phyloP scores from a whole-genome alignment of 2,797 vertebrate species.

The Lacerta bilineata region DNA sequence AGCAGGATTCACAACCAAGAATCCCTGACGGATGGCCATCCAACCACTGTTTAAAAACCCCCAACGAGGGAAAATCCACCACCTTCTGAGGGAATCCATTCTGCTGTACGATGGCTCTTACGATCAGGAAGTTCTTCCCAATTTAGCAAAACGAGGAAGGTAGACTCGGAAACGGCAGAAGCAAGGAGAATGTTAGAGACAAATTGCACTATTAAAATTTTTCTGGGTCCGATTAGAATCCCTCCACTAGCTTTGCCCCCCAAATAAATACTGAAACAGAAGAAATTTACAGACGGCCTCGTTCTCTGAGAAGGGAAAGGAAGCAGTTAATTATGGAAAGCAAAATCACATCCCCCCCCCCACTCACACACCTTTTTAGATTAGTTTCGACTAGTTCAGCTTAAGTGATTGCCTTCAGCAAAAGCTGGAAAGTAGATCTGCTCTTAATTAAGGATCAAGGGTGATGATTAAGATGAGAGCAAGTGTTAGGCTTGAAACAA shows the following conservation, averaged over 20 bases:
- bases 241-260: not conserved
- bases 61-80: too few relatives aligned
- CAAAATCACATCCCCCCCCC: not conserved
- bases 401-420: not conserved
- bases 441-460: not conserved
- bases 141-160: too few relatives aligned
- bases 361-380: not conserved
- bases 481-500: not conserved
- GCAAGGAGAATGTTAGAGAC: too few relatives aligned
- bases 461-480: not conserved
- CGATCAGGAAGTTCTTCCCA: not conserved
- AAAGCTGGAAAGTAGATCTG: not conserved
- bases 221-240: not conserved
- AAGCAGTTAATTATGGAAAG: not conserved
- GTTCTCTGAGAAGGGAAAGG: not conserved
- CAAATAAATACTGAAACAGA: not conserved
- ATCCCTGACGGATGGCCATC: too few relatives aligned
- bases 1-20: too few relatives aligned
- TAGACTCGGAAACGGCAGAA: not conserved
- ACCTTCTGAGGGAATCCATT: too few relatives aligned
- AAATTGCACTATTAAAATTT: not conserved
- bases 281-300: not conserved
- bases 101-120: too few relatives aligned
- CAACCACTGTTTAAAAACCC: too few relatives aligned
- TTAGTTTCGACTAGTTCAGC: not conserved